Evolutionary conservation across 1,140 invertebrate genomes (phyloP).

Genomic region (Carcinoscorpius rotundicauda): DNA sequence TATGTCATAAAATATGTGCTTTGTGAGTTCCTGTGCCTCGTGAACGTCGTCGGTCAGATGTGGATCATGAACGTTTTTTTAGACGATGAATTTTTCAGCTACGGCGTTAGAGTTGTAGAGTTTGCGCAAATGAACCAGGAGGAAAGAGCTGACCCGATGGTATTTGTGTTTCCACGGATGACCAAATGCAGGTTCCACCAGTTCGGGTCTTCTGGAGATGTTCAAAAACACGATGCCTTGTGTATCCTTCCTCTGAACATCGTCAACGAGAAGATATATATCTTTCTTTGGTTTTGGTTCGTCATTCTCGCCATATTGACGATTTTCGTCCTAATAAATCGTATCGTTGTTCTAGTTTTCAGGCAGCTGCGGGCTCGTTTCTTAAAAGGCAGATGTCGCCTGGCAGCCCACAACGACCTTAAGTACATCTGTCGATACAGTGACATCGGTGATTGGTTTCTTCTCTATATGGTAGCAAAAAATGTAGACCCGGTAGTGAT

Average conservation of each 20-base stretch:
- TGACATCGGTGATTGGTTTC: conserved; percentile 88
- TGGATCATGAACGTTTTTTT: conserved; percentile 93
- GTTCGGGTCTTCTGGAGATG: conserved; percentile 65
- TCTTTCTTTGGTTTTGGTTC: conserved; percentile 86
- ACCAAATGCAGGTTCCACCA: conserved; percentile 80
- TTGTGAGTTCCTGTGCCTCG: conserved; percentile 56
- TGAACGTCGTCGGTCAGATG: conserved; percentile 91
- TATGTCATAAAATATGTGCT: conserved; percentile 60
- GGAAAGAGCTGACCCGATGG: conserved; percentile 61
- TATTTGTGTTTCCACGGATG: conserved; percentile 83
- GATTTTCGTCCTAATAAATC: no score
- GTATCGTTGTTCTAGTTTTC: no score
- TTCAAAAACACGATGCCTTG: conserved; percentile 69
- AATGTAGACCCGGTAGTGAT: conserved; percentile 68
- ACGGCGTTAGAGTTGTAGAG: conserved; percentile 82
- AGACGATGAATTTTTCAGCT: conserved; percentile 72
- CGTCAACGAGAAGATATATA: conserved; percentile 81
- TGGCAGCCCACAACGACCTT: conserved; percentile 5
- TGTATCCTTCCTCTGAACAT: conserved; percentile 77
- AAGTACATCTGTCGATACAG: conserved; percentile 9
- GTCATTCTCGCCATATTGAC: conserved; percentile 42
- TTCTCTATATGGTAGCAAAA: conserved; percentile 84
- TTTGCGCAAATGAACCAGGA: conserved; percentile 87
- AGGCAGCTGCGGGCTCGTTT: no score
- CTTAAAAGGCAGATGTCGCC: no score